Conservation (phyloP, 53 echinoderm and acorn worm species). For the Temnopleurus reevesii region DNA sequence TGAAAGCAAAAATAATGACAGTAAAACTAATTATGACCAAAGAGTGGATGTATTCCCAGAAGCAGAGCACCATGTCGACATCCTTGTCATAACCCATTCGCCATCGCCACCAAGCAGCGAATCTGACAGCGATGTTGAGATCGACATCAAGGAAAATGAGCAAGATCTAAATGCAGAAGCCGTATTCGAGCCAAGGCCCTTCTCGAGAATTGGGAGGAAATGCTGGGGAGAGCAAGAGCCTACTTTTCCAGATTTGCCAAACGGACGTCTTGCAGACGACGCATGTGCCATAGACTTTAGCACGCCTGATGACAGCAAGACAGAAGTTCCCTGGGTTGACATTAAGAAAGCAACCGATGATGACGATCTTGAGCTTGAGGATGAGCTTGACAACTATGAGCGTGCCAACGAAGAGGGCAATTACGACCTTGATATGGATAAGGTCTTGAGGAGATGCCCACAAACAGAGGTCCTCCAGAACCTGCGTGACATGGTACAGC, state of each 20-base stretch:
- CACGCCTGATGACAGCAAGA: neutral
- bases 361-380: neutral
- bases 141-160: neutral
- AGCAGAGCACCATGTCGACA: neutral
- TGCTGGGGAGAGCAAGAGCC: neutral
- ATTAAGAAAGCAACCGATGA: neutral
- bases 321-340: neutral
- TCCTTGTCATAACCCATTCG: neutral
- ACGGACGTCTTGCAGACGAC: neutral
- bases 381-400: constrained; percentile 37
- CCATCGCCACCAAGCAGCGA: neutral
- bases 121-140: neutral
- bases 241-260: too few relatives aligned
- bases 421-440: constrained; percentile 25
- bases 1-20: neutral
- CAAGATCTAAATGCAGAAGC: neutral
- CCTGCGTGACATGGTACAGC: constrained; percentile 48
- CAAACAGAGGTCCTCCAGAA: constrained; percentile 46
- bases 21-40: neutral
- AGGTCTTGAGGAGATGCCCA: constrained; percentile 42
- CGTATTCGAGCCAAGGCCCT: neutral
- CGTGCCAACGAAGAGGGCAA: neutral
- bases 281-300: neutral
- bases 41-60: neutral
- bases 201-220: constrained; percentile 2